phyloP scores from a whole-genome alignment of 1,140 invertebrate species.

The Hylaeus anthracinus region DNA sequence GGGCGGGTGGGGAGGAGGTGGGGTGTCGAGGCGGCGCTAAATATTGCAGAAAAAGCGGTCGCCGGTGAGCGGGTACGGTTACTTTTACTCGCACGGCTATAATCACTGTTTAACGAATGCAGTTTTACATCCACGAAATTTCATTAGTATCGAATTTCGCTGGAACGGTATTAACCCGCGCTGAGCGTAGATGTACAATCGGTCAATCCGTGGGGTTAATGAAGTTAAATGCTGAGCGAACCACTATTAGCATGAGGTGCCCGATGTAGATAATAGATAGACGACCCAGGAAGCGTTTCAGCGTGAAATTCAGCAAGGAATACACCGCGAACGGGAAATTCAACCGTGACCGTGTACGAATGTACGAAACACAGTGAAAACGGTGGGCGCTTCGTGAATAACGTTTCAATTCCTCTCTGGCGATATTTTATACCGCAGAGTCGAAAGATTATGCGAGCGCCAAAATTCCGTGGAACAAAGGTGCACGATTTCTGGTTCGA shows the following conservation, averaged over 20 bases:
- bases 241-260: slow-evolving; percentile 30
- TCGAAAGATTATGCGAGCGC: slow-evolving; percentile 20
- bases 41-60: neutral
- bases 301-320: slow-evolving; percentile 45
- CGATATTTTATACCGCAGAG: slow-evolving; percentile 33
- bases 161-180: slow-evolving; percentile 13
- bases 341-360: slow-evolving; percentile 41
- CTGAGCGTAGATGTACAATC: neutral
- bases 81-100: neutral
- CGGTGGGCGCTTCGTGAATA: slow-evolving; percentile 49
- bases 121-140: slow-evolving; percentile 8
- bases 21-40: neutral
- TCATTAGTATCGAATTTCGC: slow-evolving; percentile 18
- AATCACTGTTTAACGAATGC: neutral
- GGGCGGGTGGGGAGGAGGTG: no score
- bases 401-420: slow-evolving; percentile 52
- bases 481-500: neutral
- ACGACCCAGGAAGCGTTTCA: slow-evolving; percentile 41
- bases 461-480: slow-evolving; percentile 45
- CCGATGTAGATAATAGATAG: slow-evolving; percentile 41
- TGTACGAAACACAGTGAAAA: slow-evolving; percentile 36
- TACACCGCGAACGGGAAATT: slow-evolving; percentile 39
- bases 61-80: no score
- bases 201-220: slow-evolving; percentile 38
- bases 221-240: slow-evolving; percentile 41